Percentiles rank a stretch among this genome's conserved stretches.
Conservation (phyloP, 2,797 vertebrate species). For the Onychomys torridus region DNA sequence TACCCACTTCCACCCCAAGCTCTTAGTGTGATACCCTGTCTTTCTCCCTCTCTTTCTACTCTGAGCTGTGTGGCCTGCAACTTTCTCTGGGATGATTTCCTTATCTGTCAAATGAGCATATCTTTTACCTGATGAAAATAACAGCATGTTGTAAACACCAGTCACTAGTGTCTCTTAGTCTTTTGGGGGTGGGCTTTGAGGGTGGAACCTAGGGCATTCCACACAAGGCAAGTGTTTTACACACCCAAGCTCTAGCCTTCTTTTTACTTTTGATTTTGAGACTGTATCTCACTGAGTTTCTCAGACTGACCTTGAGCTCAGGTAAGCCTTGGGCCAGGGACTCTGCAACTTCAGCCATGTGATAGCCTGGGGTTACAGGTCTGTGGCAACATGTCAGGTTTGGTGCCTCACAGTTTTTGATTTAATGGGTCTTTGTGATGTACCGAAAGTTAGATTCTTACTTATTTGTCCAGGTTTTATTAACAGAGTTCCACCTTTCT, state of each 20-base stretch:
- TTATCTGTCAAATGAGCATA: neutral
- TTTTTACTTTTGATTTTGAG: neutral
- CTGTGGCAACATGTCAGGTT: too few relatives aligned
- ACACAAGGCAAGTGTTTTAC: neutral
- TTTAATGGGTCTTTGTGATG: neutral
- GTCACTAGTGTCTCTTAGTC: neutral
- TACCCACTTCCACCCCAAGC: neutral
- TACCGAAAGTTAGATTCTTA: neutral
- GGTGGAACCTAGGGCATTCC: neutral
- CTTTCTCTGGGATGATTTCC: neutral
- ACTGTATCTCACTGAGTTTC: neutral
- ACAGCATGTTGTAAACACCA: rapidly evolving
- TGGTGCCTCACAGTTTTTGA: neutral
- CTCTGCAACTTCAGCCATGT: neutral
- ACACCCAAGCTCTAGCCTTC: neutral
- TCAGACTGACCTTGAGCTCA: neutral
- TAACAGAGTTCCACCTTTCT: neutral
- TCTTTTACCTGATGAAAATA: neutral
- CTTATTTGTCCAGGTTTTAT: neutral
- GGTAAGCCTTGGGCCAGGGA: neutral
- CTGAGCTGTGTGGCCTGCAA: neutral
- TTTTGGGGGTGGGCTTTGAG: neutral
- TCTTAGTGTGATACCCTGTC: rapidly evolving
- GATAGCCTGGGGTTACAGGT: too few relatives aligned
- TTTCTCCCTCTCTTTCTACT: neutral